Conservation (phyloP, 2,888 invertebrate species). For the Lacanobia oleracea region DNA sequence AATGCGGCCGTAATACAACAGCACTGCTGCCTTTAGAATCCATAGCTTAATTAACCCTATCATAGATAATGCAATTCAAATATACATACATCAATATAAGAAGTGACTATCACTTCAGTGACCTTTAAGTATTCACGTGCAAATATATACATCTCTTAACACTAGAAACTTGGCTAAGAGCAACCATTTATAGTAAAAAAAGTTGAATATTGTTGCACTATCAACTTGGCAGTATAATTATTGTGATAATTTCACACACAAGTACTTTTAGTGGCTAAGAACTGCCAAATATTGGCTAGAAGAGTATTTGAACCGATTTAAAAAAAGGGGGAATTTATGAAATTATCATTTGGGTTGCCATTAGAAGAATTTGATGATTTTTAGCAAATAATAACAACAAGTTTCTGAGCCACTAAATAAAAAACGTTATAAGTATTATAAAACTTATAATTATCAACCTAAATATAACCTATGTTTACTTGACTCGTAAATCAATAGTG, state of each 20-base stretch:
- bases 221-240: slow-evolving; percentile 41
- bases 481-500: slow-evolving; percentile 37
- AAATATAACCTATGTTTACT: slow-evolving; percentile 17
- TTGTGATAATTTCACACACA: slow-evolving; percentile 5
- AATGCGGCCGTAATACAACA: no score
- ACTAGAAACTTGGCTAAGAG: slow-evolving; percentile 38
- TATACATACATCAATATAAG: slow-evolving; percentile 36
- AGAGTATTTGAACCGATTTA: background rate
- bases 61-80: slow-evolving; percentile 22
- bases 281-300: background rate
- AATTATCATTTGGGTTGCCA: background rate
- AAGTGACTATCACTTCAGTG: slow-evolving; percentile 8
- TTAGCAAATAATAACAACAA: background rate
- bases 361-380: background rate
- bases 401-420: slow-evolving; percentile 4
- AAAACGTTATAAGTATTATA: slow-evolving; percentile 2
- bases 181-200: slow-evolving; percentile 20
- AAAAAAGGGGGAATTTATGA: background rate
- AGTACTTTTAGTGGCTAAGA: background rate
- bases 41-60: background rate
- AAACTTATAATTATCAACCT: slow-evolving; percentile 14
- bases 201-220: slow-evolving; percentile 20
- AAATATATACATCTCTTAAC: slow-evolving; percentile 60
- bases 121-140: slow-evolving; percentile 64
- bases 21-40: background rate